A percentile compares a stretch with the other conserved stretches of the same genome.
Conservation (phyloP, 2,113 vertebrate genomes). For the Trematocara nigrifrons region DNA sequence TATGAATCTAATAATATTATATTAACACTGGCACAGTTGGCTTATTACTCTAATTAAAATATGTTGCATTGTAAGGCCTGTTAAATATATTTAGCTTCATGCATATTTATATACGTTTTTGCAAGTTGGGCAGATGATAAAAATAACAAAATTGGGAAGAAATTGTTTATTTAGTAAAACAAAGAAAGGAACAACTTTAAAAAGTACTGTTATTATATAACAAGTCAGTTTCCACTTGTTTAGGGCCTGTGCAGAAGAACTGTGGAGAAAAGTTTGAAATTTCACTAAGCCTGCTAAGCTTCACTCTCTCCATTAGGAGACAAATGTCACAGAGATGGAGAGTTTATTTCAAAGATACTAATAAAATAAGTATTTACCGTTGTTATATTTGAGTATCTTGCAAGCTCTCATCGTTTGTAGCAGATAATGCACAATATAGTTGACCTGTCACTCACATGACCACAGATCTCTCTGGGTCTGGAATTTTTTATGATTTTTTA, state of each 20-base stretch:
- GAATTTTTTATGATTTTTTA: neutral
- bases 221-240: constrained; percentile 2
- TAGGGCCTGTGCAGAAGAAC: neutral
- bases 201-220: neutral
- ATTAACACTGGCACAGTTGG: neutral
- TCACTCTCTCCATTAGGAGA: constrained; percentile 10
- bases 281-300: constrained; percentile 18
- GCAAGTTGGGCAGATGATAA: neutral
- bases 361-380: constrained; percentile 34
- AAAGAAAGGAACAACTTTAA: neutral
- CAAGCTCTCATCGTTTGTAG: neutral
- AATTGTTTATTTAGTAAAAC: neutral
- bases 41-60: neutral
- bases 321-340: constrained; percentile 51
- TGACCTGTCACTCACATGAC: constrained; percentile 31
- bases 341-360: constrained; percentile 38
- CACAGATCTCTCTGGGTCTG: neutral
- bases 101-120: neutral
- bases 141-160: neutral
- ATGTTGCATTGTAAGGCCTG: neutral
- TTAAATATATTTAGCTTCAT: neutral
- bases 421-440: constrained; percentile 34
- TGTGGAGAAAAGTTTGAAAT: constrained; percentile 26
- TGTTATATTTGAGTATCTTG: constrained; percentile 29
- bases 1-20: neutral